phyloP scores from a whole-genome alignment of 1,140 invertebrate genomes.

The Drosophila miranda region DNA sequence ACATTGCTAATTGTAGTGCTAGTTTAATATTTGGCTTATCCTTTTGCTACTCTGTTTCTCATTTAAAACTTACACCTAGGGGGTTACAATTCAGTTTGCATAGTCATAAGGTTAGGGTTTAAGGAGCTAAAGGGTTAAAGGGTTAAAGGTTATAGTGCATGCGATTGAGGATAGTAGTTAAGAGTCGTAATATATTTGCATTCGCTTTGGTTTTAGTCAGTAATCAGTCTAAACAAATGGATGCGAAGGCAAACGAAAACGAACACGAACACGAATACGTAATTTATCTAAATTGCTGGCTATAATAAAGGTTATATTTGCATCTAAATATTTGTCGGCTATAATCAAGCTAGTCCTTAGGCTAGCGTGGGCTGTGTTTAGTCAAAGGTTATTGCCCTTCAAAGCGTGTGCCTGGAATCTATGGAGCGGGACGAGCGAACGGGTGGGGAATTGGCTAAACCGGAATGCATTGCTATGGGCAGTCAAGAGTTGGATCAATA shows the following conservation, averaged over 20 bases:
- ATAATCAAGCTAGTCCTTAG: slow-evolving; percentile 44
- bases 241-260: slow-evolving; percentile 60
- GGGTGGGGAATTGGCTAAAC: slow-evolving; percentile 15
- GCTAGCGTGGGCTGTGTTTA: slow-evolving; percentile 26
- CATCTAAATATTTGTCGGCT: slow-evolving; percentile 51
- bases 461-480: slow-evolving; percentile 28
- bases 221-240: slow-evolving; percentile 74
- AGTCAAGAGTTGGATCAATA: slow-evolving; percentile 9
- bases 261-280: slow-evolving; percentile 24
- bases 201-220: slow-evolving; percentile 53
- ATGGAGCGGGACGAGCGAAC: background rate
- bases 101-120: background rate
- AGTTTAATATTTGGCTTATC: slow-evolving; percentile 72
- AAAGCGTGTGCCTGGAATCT: background rate
- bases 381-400: slow-evolving; percentile 30
- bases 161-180: slow-evolving; percentile 24
- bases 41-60: slow-evolving; percentile 59
- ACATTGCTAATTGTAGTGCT: slow-evolving; percentile 46
- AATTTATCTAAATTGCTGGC: slow-evolving; percentile 53
- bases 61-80: slow-evolving; percentile 55
- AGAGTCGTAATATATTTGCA: slow-evolving; percentile 53
- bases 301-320: slow-evolving; percentile 57
- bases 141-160: slow-evolving; percentile 13
- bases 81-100: slow-evolving; percentile 43
- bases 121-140: slow-evolving; percentile 9